Conservation (phyloP, 2,113 vertebrate species). For the Anthoscopus minutus region DNA sequence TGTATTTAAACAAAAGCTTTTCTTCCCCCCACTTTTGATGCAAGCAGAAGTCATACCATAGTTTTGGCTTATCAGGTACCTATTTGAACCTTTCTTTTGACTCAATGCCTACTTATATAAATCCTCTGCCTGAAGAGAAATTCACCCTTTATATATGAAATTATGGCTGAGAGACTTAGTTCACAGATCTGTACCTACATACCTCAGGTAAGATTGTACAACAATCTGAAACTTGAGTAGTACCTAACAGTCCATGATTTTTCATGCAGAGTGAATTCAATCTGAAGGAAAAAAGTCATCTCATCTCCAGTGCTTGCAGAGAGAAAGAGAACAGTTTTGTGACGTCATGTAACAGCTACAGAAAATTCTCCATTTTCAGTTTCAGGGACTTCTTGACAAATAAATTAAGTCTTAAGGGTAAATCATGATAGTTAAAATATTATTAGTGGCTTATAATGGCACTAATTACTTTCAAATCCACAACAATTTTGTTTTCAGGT, state of each 20-base stretch:
- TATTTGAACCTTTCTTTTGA: not conserved
- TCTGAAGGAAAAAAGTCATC: not conserved
- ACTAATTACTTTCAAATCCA: not conserved
- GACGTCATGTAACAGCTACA: not conserved
- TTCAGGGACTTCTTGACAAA: not conserved
- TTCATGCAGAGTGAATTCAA: not conserved
- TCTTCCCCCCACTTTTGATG: not conserved
- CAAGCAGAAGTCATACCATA: not conserved
- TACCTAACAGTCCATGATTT: not conserved
- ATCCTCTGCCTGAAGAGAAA: not conserved
- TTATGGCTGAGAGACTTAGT: not conserved
- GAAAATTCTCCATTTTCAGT: not conserved
- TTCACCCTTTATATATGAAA: not conserved
- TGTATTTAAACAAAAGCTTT: not conserved
- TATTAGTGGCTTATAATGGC: not conserved
- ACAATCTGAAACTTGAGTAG: not conserved
- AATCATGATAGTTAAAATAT: not conserved
- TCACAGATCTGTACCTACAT: not conserved
- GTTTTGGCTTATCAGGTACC: not conserved
- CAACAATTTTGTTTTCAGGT: not conserved
- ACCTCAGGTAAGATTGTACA: not conserved
- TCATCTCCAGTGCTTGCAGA: not conserved
- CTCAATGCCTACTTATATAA: not conserved
- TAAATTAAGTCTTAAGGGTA: not conserved
- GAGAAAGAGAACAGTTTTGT: not conserved